Conservation (phyloP, 2,888 invertebrate genomes). For the Isoperla grammatica region DNA sequence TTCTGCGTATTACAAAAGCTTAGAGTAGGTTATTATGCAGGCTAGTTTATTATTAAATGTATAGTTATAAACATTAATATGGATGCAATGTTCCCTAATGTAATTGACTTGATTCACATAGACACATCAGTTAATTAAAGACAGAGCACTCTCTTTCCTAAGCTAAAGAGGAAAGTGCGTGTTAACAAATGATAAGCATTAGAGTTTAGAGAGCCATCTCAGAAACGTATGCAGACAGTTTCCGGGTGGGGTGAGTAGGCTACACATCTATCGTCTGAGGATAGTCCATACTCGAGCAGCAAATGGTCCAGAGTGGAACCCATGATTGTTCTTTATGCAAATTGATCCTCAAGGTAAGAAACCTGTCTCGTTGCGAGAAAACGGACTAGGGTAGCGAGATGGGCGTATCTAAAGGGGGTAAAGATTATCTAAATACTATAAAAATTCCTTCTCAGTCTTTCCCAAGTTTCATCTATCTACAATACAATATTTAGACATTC, state of each 20-base stretch:
- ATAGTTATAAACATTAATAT: slow-evolving; percentile 42
- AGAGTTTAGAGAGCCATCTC: too few species aligned
- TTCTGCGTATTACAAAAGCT: slow-evolving; percentile 9
- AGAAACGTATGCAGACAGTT: too few species aligned
- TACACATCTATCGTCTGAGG: too few species aligned
- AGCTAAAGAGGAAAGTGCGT: too few species aligned
- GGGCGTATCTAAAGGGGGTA: slow-evolving; percentile 8
- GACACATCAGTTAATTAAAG: neutral
- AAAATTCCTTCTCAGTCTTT: slow-evolving; percentile 28
- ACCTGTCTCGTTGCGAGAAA: neutral
- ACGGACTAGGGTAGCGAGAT: slow-evolving; percentile 5
- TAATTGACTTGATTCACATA: slow-evolving; percentile 57
- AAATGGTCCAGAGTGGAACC: too few species aligned
- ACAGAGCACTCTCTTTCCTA: too few species aligned
- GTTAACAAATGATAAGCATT: too few species aligned
- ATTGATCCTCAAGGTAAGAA: too few species aligned
- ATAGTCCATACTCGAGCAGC: too few species aligned
- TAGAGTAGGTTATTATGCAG: slow-evolving; percentile 7
- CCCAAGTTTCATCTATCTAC: slow-evolving; percentile 26
- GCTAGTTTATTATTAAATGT: neutral
- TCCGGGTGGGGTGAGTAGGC: too few species aligned
- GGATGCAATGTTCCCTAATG: slow-evolving; percentile 70
- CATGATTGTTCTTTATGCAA: too few species aligned
- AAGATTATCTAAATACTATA: slow-evolving; percentile 12
- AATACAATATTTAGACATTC: slow-evolving; percentile 25